These are phyloP conservation scores for Brachionus angularis DNA, from an alignment of 1,140 invertebrate species.

Conservation along the genomic window DNA sequence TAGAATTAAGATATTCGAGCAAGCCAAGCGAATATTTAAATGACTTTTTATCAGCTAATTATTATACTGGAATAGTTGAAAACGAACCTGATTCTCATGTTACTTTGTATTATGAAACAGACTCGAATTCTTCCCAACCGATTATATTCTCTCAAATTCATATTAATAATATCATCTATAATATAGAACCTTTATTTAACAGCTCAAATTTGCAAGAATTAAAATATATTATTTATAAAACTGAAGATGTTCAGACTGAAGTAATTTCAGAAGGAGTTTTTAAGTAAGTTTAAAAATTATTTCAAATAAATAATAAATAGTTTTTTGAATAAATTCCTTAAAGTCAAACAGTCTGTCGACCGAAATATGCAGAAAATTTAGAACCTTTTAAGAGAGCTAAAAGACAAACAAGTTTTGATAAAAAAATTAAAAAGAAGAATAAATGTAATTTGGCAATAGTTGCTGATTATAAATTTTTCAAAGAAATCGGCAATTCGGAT, in stretches of 20 bases:
- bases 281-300: slow-evolving; percentile 6
- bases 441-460: slow-evolving; percentile 32
- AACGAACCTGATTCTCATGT: slow-evolving; percentile 10
- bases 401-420: not conserved
- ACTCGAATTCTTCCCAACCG: not conserved
- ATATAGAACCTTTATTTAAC: slow-evolving; percentile 17
- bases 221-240: slow-evolving; percentile 4
- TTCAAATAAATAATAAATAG: not conserved
- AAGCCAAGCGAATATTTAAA: slow-evolving; percentile 25
- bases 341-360: slow-evolving; percentile 7
- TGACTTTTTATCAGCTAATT: slow-evolving; percentile 7
- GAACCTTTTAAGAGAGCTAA: not conserved
- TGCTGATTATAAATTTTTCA: slow-evolving; percentile 31
- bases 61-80: slow-evolving; percentile 25
- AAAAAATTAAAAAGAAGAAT: not conserved
- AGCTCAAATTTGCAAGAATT: not conserved
- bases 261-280: slow-evolving; percentile 1
- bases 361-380: slow-evolving; percentile 1
- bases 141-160: slow-evolving; percentile 20
- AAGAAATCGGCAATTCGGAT: slow-evolving; percentile 40
- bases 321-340: too few species aligned
- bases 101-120: not conserved
- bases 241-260: slow-evolving; percentile 8
- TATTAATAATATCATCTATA: not conserved
- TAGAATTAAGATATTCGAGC: slow-evolving; percentile 24